Base-by-base conservation (phyloP, 2,113 vertebrate genomes). In the Smithornis capensis region DNA sequence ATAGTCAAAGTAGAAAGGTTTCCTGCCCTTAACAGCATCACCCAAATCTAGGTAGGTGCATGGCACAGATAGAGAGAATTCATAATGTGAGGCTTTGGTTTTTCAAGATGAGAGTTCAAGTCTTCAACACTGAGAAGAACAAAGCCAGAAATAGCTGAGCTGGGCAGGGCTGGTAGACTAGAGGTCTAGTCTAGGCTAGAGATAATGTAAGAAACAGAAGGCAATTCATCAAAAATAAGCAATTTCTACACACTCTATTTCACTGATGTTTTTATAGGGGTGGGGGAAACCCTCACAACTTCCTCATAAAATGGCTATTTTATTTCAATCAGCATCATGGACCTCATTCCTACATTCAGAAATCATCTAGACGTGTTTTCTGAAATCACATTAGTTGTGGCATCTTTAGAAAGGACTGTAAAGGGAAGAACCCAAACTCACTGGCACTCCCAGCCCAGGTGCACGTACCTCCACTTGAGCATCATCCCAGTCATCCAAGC, bases 401-500 rank as follows among this genome's bases (percentile, higher is more conserved):
- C 35, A 24, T 2, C 57, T 85, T n/a, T 0, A 21, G 71, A 8
- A 33, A n/a, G 57, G 60, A 47, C 27, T 60, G 5, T 10, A 16
- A 12, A 53, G 0, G 10, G 33, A 37, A 22, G 7, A 28, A 73
- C 45, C 56, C 44, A 4, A 18, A 2, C 24, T 4, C 38, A 4
- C 12, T 3, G 60, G 49, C 7, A 5, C 59, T 8, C 16, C 42
- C 52, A 47, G 67, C 14, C 14, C 17, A 9, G 40, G 16, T 0
- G 14, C 59, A 38, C 77, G 0, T 97, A 99, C 99, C 99, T 99
- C 98, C 91, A 99, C 98, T 75, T 99, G 99, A 23, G 97, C 97
- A 59, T 98, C 98, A 2, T 99, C 99, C 99, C 99, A 99, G 57
- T 98, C 94, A 11, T 99, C 99, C 97, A 98, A 94, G 47, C 98